Evolutionary conservation across 64 coral and sea anemone species (phyloP).

Genomic region (Stylophora pistillata): DNA sequence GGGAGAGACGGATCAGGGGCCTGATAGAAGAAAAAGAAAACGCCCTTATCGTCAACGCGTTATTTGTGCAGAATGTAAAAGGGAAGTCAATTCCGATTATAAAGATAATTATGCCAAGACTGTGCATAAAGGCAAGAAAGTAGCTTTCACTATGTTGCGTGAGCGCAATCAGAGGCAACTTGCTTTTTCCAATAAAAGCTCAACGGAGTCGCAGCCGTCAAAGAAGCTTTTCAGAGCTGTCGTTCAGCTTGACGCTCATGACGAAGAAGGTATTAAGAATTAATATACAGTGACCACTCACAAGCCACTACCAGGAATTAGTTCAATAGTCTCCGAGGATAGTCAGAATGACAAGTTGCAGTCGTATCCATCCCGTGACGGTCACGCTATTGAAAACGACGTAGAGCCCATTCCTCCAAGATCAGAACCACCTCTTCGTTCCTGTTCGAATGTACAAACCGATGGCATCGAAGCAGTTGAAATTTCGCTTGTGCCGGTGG

Average conservation of each 20-base stretch:
- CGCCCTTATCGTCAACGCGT: background rate
- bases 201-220: conserved; percentile 6
- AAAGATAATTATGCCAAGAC: conserved; percentile 33
- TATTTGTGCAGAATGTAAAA: conserved; percentile 34
- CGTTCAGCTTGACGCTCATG: background rate
- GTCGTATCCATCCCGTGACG: background rate
- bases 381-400: background rate
- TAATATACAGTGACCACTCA: conserved; percentile 15
- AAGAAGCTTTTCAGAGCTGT: background rate
- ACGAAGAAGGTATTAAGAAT: conserved; percentile 12
- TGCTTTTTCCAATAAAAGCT: conserved; percentile 10
- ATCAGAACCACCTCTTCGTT: background rate
- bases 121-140: conserved; percentile 37
- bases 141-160: conserved; percentile 18
- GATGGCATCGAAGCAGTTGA: conserved; percentile 17
- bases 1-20: conserved; percentile 7
- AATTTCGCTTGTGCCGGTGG: too few species aligned
- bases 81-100: conserved; percentile 35
- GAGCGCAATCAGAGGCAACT: conserved; percentile 18
- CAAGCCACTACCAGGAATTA: background rate
- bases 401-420: background rate
- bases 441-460: conserved; percentile 21
- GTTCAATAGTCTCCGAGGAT: background rate
- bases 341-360: background rate
- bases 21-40: conserved; percentile 6